Conservation (phyloP, 2,888 invertebrate genomes). For the Diarsia rubi region DNA sequence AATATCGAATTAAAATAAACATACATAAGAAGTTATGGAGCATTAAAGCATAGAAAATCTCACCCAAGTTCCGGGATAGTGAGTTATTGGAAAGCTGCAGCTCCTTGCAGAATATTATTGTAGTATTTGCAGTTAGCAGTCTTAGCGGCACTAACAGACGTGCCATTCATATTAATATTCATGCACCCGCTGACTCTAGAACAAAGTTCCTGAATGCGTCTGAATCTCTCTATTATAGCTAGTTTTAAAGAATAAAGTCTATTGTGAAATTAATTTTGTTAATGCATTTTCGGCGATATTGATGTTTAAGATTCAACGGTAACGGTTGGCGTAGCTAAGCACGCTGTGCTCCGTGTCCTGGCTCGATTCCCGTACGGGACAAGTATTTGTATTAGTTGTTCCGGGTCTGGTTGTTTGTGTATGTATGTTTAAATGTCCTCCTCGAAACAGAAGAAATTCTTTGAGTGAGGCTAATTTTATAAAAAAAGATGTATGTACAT, state of each 20-base stretch:
- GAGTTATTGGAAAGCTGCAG: slow-evolving; percentile 35
- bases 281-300: neutral
- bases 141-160: slow-evolving; percentile 30
- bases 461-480: neutral
- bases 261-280: neutral
- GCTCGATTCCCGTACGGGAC: too few relatives aligned
- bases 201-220: slow-evolving; percentile 37
- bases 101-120: neutral
- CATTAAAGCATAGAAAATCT: slow-evolving; percentile 7
- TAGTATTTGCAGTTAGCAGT: slow-evolving; percentile 27
- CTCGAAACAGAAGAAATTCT: neutral
- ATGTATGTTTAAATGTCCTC: neutral
- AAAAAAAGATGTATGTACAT: neutral
- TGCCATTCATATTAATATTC: slow-evolving; percentile 51
- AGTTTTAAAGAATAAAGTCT: slow-evolving; percentile 4
- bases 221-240: slow-evolving; percentile 12
- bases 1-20: neutral
- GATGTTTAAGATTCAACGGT: neutral
- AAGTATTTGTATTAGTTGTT: neutral
- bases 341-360: neutral
- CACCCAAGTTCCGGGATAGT: slow-evolving; percentile 10
- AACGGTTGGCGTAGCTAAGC: neutral
- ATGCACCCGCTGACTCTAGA: slow-evolving; percentile 26
- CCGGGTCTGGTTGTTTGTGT: neutral
- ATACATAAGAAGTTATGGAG: neutral